Evolutionary conservation across 2,797 vertebrate genomes (phyloP), one percentile per base, ranked within the genome.

Genomic region (Fratercula arctica): DNA sequence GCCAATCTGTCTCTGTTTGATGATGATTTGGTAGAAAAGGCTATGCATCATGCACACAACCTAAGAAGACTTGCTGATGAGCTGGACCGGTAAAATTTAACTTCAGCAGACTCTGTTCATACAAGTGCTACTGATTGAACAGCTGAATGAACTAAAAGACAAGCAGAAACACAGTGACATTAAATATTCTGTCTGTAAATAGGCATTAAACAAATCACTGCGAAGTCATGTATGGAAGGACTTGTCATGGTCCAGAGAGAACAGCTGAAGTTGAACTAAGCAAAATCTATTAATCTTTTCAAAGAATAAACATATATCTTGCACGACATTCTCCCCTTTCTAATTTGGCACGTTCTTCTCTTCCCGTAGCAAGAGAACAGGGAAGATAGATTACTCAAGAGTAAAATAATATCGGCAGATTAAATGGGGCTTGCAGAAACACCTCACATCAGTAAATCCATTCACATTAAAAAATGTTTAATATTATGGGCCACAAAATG

Each of bases 1-100:
- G 98, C 98, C 96, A 98, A 98, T 41, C 97, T 99, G 33, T 98
- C 98, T 20, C 93, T 98, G 78, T 98, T 98, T 20, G 98, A 99
- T 97, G 97, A 97, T 59, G 98, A 98, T 53, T 97, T 99, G 96
- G 99, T 99, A 61, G 98, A 98, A 96, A 98, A 97, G 79, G 99
- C 99, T 6, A 97, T 97, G 63, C 92, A 98, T 5, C 98, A 99
- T 6, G 98, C 99, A 14, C 84, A 97, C 5, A 97, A 98, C 39
- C 98, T 99, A 95, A 98, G 98, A 75, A 97, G 95, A 94, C 98
- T 98, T 86, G 98, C 99, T 81, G 95, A 98, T 19, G 95, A 98
- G 60, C 93, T 99, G 90, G 98, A 98, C 37, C 96, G 98, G 99
- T 99, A 98, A 98, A 81, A 80, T 73, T 85, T 61, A 66, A 78